Evolutionary conservation across 53 echinoderm and acorn worm genomes (phyloP), one percentile per base, ranked within the genome.

Genomic region (Echinometra lucunter): DNA sequence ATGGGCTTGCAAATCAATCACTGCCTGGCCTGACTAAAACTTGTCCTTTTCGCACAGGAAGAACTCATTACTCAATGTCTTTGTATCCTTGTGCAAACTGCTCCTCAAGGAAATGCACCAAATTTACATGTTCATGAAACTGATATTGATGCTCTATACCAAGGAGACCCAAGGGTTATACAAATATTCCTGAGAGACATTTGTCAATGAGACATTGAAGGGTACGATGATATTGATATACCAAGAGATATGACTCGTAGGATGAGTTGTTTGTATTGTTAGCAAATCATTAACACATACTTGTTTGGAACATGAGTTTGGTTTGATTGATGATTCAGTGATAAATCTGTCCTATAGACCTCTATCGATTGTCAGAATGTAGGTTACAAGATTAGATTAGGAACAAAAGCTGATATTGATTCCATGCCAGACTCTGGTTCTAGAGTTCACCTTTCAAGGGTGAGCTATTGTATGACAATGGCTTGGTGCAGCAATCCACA

Each of bases 281-380:
- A 60, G 89, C 89, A 89, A 89, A 89, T 89, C 9, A 89, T 89
- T 89, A 89, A 89, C 89, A 49, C 89, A 89, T 58, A 60, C 57
- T 89, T 58, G 63, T 57, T 60, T 15, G 18, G 60, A 89, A 89
- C 58, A 89, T 89, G 89, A 53, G 88, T 88, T 49, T 88, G 88
- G 88, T 88, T 49, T 88, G 88, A 60, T 89, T 57, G 58, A 60
- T 89, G 57, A 58, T 89, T 58, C 60, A 58, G 58, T 89, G 89
- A 89, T 60, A 35, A 89, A 89, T 11, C 89, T 37, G 19, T 49
- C 57, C 55, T 57, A 55, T 49, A 60, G 60, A 37, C 89, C 40
- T 89, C 19, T 21, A 40, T 2, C 2, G 89, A 60, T 37, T 58
- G 89, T 89, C 89, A 89, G 53, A 89, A 78, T 78, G 55, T 88